Evolutionary conservation across 2,797 vertebrate species (phyloP).

Genomic region (Parotocinclus haroldoi): DNA sequence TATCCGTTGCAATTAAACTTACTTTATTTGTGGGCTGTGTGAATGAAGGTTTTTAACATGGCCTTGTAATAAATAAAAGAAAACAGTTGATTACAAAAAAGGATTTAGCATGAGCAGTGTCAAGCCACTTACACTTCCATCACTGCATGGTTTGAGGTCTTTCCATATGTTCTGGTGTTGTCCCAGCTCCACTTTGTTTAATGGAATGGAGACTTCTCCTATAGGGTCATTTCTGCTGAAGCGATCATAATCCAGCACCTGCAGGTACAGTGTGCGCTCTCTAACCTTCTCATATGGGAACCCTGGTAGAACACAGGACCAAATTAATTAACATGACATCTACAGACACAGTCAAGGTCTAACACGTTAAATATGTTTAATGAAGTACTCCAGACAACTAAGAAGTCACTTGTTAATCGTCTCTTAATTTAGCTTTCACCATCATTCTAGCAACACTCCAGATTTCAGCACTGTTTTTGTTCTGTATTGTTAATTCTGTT

Average conservation of each 20-base stretch:
- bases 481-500: too few species aligned
- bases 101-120: too few species aligned
- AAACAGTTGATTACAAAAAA: too few species aligned
- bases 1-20: too few species aligned
- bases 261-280: constrained; percentile 93
- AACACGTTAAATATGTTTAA: background rate
- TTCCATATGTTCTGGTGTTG: constrained; percentile 99
- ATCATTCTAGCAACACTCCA: too few species aligned
- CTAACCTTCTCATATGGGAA: constrained; percentile 98
- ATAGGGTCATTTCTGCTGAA: constrained; percentile 98
- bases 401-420: too few species aligned
- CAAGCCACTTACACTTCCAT: constrained; percentile 88
- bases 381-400: too few species aligned
- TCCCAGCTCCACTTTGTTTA: constrained; percentile 96
- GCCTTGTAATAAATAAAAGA: too few species aligned
- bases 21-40: too few species aligned
- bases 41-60: too few species aligned
- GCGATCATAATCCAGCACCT: constrained; percentile 97
- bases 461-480: too few species aligned
- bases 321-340: background rate
- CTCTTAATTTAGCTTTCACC: too few species aligned
- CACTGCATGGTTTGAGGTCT: constrained; percentile 97
- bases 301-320: constrained; percentile 65
- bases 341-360: background rate
- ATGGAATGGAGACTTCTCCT: constrained; percentile 94